These are phyloP conservation scores for Parnassius orleans DNA, from an alignment of 2,888 invertebrate genomes.

Conservation along the genomic window DNA sequence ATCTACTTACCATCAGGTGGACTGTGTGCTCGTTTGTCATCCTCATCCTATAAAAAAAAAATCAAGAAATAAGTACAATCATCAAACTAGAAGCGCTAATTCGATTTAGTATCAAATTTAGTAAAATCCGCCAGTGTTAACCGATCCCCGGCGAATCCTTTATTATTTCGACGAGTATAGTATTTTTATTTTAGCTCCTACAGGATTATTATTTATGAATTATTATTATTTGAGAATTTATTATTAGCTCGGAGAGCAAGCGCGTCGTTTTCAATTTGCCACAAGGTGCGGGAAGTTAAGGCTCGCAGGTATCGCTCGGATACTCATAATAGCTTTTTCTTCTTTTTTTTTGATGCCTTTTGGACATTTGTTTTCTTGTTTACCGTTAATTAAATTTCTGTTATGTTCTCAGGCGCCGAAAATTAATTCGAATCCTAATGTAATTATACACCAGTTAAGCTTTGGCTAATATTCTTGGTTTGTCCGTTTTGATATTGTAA, in stretches of 20 bases:
- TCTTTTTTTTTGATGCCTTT: constrained; percentile 57
- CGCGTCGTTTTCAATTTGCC: constrained; percentile 79
- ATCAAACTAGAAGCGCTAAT: no score
- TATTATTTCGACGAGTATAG: constrained; percentile 78
- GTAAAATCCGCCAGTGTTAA: constrained; percentile 57
- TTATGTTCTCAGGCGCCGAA: constrained; percentile 55
- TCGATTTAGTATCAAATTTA: background rate
- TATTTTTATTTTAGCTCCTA: constrained; percentile 75
- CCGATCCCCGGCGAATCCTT: constrained; percentile 65
- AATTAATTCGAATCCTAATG: constrained; percentile 69
- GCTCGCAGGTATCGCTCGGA: constrained; percentile 46
- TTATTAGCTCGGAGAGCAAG: constrained; percentile 74
- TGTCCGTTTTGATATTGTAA: no score
- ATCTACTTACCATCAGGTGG: no score
- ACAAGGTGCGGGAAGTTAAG: constrained; percentile 59
- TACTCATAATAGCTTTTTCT: constrained; percentile 45
- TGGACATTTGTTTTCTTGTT: constrained; percentile 64
- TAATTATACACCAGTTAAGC: constrained; percentile 44
- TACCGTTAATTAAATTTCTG: constrained; percentile 68
- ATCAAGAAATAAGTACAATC: no score
- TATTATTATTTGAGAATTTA: constrained; percentile 80
- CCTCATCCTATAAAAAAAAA: no score
- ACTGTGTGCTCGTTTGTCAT: no score
- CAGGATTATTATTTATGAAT: constrained; percentile 81
- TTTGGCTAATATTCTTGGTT: no score